Conservation (phyloP, 2,888 invertebrate genomes). For the Anagyrus pseudococci region DNA sequence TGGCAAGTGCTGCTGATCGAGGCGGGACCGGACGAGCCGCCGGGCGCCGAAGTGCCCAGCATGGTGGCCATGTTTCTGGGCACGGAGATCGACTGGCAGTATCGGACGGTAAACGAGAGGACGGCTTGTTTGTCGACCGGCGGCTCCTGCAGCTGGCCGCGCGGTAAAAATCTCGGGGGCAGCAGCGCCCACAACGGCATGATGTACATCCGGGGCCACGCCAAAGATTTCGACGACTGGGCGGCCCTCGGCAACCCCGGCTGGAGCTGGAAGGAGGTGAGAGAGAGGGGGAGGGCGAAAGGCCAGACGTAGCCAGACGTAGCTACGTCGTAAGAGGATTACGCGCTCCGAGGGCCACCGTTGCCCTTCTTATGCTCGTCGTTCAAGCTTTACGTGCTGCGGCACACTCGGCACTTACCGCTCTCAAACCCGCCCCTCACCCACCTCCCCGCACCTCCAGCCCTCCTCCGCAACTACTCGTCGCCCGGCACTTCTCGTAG, state of each 20-base stretch:
- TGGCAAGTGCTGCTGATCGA: conserved; percentile 76
- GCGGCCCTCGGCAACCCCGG: conserved; percentile 73
- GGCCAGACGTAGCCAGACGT: too few relatives aligned
- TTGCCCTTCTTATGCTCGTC: too few relatives aligned
- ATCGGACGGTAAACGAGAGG: conserved; percentile 70
- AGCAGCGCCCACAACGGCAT: conserved; percentile 79
- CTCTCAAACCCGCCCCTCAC: too few relatives aligned
- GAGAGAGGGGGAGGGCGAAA: neutral
- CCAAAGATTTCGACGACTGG: conserved; percentile 80
- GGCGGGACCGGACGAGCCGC: conserved; percentile 76
- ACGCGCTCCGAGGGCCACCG: too few relatives aligned
- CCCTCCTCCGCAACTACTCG: neutral
- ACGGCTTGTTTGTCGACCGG: conserved; percentile 65
- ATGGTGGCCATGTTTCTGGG: conserved; percentile 72
- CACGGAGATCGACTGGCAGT: conserved; percentile 73
- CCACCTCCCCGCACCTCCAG: too few relatives aligned
- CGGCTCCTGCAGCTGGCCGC: conserved; percentile 70
- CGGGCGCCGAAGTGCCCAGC: conserved; percentile 70
- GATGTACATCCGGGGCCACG: conserved; percentile 83
- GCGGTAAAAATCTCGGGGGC: conserved; percentile 78
- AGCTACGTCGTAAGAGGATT: conserved; percentile 1
- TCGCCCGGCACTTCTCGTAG: too few relatives aligned
- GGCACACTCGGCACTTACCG: neutral
- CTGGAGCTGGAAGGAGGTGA: conserved; percentile 77
- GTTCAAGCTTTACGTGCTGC: neutral